These are phyloP conservation scores for Psittacara wagleri DNA, from an alignment of 2,113 vertebrate species.

Conservation along the genomic window DNA sequence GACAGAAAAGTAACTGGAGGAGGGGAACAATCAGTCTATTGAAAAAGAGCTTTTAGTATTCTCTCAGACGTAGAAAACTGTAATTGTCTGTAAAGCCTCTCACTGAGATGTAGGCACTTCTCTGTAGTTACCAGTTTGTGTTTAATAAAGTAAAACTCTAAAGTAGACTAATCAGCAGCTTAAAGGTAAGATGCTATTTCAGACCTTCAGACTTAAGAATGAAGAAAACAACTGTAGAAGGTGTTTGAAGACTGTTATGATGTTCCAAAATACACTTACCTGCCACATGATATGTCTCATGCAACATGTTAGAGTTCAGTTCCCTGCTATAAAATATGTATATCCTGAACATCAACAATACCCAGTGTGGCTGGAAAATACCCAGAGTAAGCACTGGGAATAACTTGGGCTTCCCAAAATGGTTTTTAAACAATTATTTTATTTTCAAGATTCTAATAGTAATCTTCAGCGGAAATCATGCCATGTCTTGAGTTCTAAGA, in stretches of 20 bases:
- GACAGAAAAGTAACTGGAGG: neutral
- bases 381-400: neutral
- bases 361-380: neutral
- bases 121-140: neutral
- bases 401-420: neutral
- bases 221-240: neutral
- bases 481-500: neutral
- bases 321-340: neutral
- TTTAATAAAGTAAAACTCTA: neutral
- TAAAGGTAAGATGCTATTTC: neutral
- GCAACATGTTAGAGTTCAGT: neutral
- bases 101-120: neutral
- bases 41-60: neutral
- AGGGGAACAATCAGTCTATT: neutral
- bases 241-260: neutral
- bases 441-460: neutral
- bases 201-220: neutral
- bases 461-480: neutral
- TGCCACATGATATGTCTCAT: neutral
- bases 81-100: neutral
- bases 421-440: neutral
- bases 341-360: neutral
- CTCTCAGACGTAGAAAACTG: neutral
- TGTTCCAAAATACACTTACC: neutral
- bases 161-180: neutral